Evolutionary conservation across 2,888 invertebrate species (phyloP).

Genomic region (Metacarcinus magister): DNA sequence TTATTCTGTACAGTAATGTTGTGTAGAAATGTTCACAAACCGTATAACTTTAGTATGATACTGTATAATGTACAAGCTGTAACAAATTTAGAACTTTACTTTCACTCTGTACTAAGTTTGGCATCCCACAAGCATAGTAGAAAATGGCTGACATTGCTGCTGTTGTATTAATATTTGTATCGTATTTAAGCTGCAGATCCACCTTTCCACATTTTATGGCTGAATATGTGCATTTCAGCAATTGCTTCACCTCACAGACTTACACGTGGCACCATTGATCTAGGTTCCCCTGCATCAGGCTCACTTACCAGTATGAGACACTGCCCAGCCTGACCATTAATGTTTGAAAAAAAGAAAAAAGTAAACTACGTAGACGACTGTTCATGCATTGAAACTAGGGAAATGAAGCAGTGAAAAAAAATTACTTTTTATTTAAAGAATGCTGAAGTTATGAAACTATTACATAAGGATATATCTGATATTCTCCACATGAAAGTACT

Average conservation of each 20-base stretch:
- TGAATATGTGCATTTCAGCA: conserved; percentile 1
- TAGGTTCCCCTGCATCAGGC: conserved; percentile 26
- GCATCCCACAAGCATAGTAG: conserved; percentile 42
- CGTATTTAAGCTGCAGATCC: conserved; percentile 46
- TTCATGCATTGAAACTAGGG: not conserved
- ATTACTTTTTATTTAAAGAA: not conserved
- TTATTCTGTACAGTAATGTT: conserved; percentile 5
- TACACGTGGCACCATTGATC: conserved; percentile 40
- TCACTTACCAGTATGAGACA: not conserved
- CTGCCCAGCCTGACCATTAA: not conserved
- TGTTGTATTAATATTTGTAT: conserved; percentile 42
- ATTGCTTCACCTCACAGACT: conserved; percentile 44
- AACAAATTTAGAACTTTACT: not conserved
- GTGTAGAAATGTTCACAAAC: conserved; percentile 1
- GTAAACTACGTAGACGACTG: not conserved
- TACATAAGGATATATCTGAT: not conserved
- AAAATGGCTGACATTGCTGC: conserved; percentile 37
- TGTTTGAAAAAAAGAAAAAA: not conserved
- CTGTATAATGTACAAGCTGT: not conserved
- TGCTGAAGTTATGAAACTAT: not conserved
- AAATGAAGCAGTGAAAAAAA: not conserved
- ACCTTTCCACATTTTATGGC: conserved; percentile 35
- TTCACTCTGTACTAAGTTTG: not conserved
- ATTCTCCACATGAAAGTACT: not conserved
- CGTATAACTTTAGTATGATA: not conserved